phyloP scores from a whole-genome alignment of 2,797 vertebrate genomes.

The Cetoscarus ocellatus region DNA sequence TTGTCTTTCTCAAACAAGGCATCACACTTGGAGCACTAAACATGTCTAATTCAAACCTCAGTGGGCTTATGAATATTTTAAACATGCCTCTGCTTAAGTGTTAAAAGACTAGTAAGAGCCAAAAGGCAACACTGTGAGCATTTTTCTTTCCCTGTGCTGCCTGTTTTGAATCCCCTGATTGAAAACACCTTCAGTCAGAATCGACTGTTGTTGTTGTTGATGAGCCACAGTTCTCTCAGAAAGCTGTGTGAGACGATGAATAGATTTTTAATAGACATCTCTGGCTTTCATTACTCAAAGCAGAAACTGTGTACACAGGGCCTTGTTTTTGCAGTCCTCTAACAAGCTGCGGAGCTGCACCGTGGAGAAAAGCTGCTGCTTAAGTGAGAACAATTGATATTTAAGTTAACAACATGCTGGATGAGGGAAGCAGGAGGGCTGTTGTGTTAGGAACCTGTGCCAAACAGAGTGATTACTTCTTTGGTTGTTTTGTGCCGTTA shows the following conservation, averaged over 20 bases:
- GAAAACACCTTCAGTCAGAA: conserved; percentile 38
- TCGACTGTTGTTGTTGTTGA: conserved; percentile 22
- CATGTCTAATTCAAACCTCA: conserved; percentile 29
- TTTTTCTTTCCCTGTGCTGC: conserved; percentile 7
- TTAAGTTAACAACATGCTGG: conserved; percentile 59
- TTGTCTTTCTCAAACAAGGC: conserved; percentile 27
- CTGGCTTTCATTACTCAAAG: conserved; percentile 55
- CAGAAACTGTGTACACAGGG: conserved; percentile 16
- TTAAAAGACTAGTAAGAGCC: conserved; percentile 9
- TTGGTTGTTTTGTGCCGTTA: conserved; percentile 35
- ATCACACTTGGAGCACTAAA: conserved; percentile 6
- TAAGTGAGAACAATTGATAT: conserved; percentile 66
- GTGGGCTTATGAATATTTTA: conserved; percentile 42
- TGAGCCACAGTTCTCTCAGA: conserved; percentile 37
- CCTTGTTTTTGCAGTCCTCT: conserved; percentile 46
- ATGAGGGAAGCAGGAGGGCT: conserved; percentile 36
- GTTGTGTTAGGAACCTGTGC: conserved; percentile 30
- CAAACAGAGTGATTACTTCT: conserved; percentile 42
- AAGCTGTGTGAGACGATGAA: conserved; percentile 31
- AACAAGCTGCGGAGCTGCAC: conserved; percentile 59
- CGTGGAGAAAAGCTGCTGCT: conserved; percentile 51
- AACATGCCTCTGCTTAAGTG: conserved; percentile 4
- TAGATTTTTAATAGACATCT: conserved; percentile 65
- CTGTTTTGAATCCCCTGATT: conserved; percentile 27
- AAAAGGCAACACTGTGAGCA: conserved; percentile 16